Evolutionary conservation across 2,113 vertebrate genomes (phyloP).

Genomic region (Megalops atlanticus): DNA sequence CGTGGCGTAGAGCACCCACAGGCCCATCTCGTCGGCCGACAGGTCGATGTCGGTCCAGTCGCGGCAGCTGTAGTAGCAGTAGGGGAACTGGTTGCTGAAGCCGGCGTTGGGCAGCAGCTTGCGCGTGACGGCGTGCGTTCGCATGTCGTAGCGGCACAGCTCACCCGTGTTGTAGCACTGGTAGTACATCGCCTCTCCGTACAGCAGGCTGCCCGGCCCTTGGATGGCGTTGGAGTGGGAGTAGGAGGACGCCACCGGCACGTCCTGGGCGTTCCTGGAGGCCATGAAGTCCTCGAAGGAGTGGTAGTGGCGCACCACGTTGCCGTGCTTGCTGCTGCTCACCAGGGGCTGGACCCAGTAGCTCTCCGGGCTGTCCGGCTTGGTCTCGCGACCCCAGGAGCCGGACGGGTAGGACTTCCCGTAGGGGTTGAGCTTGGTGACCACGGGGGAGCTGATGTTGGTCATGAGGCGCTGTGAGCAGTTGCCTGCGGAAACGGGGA

Average conservation of each 20-base stretch:
- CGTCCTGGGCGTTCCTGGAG: slow-evolving; percentile 42
- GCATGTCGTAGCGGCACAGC: slow-evolving; percentile 65
- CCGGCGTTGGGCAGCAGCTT: slow-evolving; percentile 65
- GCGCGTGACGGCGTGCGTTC: slow-evolving; percentile 40
- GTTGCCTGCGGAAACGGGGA: slow-evolving; percentile 28
- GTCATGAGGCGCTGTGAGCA: slow-evolving; percentile 59
- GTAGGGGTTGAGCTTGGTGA: slow-evolving; percentile 76
- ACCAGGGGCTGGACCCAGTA: slow-evolving; percentile 82
- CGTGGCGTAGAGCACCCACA: slow-evolving; percentile 72
- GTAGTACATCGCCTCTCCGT: slow-evolving; percentile 76
- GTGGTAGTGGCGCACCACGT: slow-evolving; percentile 67
- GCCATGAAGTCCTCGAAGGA: slow-evolving; percentile 76
- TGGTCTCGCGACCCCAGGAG: slow-evolving; percentile 81
- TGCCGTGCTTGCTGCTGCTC: slow-evolving; percentile 53
- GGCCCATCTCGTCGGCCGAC: slow-evolving; percentile 62
- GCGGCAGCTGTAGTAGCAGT: slow-evolving; percentile 72
- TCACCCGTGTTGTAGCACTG: slow-evolving; percentile 54
- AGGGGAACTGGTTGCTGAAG: slow-evolving; percentile 81
- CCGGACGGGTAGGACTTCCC: slow-evolving; percentile 76
- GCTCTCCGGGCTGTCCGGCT: slow-evolving; percentile 34
- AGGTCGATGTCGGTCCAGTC: slow-evolving; percentile 74
- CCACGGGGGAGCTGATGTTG: slow-evolving; percentile 76
- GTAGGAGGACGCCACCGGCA: slow-evolving; percentile 31
- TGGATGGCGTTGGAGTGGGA: slow-evolving; percentile 55
- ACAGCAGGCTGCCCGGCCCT: slow-evolving; percentile 74